phyloP scores from a whole-genome alignment of 2,888 invertebrate genomes.

The Chalcis sispes region DNA sequence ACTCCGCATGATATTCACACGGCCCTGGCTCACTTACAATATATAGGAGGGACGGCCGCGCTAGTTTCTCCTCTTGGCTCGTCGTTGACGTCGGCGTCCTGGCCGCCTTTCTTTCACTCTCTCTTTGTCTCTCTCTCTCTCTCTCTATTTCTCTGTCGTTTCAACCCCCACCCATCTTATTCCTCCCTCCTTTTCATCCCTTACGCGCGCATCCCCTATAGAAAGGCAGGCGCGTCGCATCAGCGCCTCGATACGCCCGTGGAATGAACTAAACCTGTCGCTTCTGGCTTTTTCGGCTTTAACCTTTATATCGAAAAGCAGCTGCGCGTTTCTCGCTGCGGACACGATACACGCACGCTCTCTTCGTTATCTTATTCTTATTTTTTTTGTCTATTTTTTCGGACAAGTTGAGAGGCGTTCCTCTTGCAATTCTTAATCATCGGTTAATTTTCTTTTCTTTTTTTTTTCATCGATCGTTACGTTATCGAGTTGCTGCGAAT shows the following conservation, averaged over 20 bases:
- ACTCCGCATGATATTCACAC: conserved; percentile 4
- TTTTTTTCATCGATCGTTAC: no score
- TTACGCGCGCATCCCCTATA: neutral
- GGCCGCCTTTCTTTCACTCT: neutral
- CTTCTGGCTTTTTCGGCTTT: conserved; percentile 28
- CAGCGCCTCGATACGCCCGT: conserved; percentile 21
- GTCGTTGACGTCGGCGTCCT: neutral
- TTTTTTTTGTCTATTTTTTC: no score
- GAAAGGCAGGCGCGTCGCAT: neutral
- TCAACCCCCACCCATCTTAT: no score
- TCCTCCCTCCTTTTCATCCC: no score
- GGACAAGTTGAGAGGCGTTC: no score
- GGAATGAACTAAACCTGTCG: conserved; percentile 2
- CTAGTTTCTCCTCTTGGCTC: neutral
- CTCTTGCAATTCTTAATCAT: no score
- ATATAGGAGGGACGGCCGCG: conserved; percentile 10
- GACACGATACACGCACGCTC: no score
- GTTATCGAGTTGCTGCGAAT: no score
- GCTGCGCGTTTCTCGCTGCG: conserved; percentile 11
- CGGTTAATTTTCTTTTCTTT: no score
- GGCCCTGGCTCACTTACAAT: conserved; percentile 5
- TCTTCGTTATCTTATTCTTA: no score
- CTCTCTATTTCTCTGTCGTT: neutral
- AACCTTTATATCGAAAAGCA: conserved; percentile 44
- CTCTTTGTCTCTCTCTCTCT: neutral